These are phyloP conservation scores for Mormyrops boulengeri DNA, from an alignment of 2,797 vertebrate species.

Conservation along the genomic window DNA sequence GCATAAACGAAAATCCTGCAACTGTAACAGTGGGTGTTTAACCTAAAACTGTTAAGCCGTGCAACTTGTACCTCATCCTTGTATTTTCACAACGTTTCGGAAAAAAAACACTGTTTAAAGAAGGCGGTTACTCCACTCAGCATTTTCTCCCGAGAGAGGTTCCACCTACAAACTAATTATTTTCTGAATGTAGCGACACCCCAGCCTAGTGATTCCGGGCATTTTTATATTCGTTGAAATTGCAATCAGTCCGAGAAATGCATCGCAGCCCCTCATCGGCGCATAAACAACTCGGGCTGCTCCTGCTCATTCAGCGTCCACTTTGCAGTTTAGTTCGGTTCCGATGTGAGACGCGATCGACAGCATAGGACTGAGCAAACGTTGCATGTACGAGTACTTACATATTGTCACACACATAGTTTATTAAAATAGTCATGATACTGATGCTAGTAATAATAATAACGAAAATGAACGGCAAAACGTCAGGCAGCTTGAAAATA, in stretches of 20 bases:
- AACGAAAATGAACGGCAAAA: background rate
- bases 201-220: background rate
- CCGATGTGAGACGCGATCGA: background rate
- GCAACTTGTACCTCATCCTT: background rate
- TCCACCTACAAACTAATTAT: conserved; percentile 12
- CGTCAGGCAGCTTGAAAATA: background rate
- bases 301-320: background rate
- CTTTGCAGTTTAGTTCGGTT: background rate
- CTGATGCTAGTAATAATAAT: background rate
- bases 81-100: background rate
- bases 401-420: background rate
- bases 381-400: background rate
- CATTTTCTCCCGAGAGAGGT: background rate
- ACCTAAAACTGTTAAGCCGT: background rate
- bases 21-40: background rate
- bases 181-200: background rate
- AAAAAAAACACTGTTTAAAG: background rate
- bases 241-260: background rate
- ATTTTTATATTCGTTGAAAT: background rate
- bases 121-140: conserved; percentile 4
- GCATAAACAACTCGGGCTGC: background rate
- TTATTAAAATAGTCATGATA: background rate
- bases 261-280: background rate
- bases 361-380: background rate
- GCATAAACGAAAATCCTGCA: background rate